Evolutionary conservation across 2,113 vertebrate genomes (phyloP).

Genomic region (Asarcornis scutulata): DNA sequence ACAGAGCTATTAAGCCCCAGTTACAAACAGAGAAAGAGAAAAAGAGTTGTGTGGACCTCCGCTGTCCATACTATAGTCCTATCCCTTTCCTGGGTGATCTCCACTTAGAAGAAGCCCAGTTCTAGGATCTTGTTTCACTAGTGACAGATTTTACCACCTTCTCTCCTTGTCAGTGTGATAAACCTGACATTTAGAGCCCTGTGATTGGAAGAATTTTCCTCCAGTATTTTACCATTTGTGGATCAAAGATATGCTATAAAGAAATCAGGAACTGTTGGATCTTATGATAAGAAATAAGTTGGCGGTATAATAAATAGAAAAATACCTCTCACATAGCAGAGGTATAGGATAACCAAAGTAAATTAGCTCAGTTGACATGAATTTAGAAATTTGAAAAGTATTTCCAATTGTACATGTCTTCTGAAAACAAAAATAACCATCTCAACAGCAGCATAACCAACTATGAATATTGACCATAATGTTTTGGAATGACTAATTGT

Average conservation of each 20-base stretch:
- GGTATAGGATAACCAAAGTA: not conserved
- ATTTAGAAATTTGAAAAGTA: not conserved
- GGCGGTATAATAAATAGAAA: not conserved
- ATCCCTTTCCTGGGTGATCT: not conserved
- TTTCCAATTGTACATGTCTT: not conserved
- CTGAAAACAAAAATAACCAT: not conserved
- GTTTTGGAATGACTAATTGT: not conserved
- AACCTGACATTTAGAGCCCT: not conserved
- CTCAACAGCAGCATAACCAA: not conserved
- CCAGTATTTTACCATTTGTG: not conserved
- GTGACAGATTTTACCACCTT: not conserved
- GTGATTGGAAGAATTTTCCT: not conserved
- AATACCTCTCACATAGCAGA: not conserved
- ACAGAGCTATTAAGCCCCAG: not conserved
- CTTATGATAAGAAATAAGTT: not conserved
- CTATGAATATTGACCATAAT: not conserved
- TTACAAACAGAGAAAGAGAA: not conserved
- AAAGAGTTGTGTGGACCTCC: not conserved
- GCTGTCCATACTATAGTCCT: not conserved
- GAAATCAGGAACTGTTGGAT: not conserved
- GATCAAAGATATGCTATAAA: not conserved
- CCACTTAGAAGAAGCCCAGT: not conserved
- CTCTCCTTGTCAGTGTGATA: not conserved
- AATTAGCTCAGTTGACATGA: not conserved
- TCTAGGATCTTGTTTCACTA: not conserved